Conservation (phyloP, 2,888 invertebrate genomes). For the Dastarcus helophoroides region DNA sequence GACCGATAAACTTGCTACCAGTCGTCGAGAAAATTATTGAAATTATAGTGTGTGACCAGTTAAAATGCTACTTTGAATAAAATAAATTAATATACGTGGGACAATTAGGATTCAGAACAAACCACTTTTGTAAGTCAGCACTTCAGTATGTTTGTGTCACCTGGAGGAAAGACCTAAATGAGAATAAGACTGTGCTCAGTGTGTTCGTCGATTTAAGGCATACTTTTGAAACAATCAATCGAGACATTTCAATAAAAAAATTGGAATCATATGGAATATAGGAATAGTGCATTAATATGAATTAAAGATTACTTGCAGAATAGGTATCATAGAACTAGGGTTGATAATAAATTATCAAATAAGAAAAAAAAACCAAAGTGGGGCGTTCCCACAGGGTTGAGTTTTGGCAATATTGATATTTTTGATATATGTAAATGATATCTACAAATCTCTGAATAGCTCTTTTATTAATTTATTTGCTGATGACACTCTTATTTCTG, state of each 20-base stretch:
- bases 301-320: constrained; percentile 1
- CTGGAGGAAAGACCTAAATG: constrained; percentile 9
- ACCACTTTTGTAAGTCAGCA: constrained; percentile 11
- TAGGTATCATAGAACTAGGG: constrained; percentile 4
- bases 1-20: constrained; percentile 14
- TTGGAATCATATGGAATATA: neutral
- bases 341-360: neutral
- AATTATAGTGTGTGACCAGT: constrained; percentile 10
- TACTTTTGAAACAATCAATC: constrained; percentile 5
- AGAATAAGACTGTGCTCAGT: constrained; percentile 7
- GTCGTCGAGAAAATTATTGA: constrained; percentile 14
- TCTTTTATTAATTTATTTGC: constrained; percentile 11
- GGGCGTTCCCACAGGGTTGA: constrained; percentile 8
- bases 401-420: constrained; percentile 7
- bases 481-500: constrained; percentile 11
- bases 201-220: constrained; percentile 12
- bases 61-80: constrained; percentile 8
- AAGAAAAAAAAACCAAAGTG: neutral
- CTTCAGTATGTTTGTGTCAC: constrained; percentile 9
- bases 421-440: constrained; percentile 6
- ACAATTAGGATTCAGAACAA: constrained; percentile 10
- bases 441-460: constrained; percentile 1
- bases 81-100: constrained; percentile 8
- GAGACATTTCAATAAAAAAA: neutral
- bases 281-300: constrained; percentile 2